These are phyloP conservation scores for Cylloceria caligata DNA, from an alignment of 2,888 invertebrate species.

Conservation along the genomic window DNA sequence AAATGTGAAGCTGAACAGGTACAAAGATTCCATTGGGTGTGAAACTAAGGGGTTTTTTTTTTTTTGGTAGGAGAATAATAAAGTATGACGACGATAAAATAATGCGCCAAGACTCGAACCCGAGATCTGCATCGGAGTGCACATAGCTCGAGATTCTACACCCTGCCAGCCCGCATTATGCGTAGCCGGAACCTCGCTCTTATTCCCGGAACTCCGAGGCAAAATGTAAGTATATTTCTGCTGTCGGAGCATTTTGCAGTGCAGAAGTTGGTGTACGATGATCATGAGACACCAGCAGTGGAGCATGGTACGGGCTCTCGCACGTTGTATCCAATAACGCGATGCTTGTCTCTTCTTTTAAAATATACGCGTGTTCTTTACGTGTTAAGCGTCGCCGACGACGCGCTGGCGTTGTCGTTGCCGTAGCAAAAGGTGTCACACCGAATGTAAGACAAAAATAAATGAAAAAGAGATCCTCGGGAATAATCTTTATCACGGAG, in stretches of 20 bases:
- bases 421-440: neutral
- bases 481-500: constrained; percentile 15
- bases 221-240: constrained; percentile 72
- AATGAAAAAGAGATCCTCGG: constrained; percentile 5
- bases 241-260: constrained; percentile 77
- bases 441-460: constrained; percentile 14
- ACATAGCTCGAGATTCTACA: constrained; percentile 44
- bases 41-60: too few relatives aligned
- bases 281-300: constrained; percentile 60
- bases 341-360: constrained; percentile 59
- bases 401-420: constrained; percentile 7
- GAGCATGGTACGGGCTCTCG: constrained; percentile 17
- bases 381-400: constrained; percentile 53
- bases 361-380: constrained; percentile 61
- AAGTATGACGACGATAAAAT: constrained; percentile 1
- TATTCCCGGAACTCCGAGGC: constrained; percentile 78
- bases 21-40: too few relatives aligned
- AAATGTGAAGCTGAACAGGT: too few relatives aligned
- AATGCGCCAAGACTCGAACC: constrained; percentile 38
- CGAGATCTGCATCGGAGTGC: constrained; percentile 58
- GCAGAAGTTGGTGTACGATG: constrained; percentile 67
- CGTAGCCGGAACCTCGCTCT: constrained; percentile 80
- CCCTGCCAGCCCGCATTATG: constrained; percentile 67
- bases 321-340: constrained; percentile 66
- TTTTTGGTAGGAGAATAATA: too few relatives aligned